phyloP scores from a whole-genome alignment of 2,113 vertebrate species.

The Eolophus roseicapilla region DNA sequence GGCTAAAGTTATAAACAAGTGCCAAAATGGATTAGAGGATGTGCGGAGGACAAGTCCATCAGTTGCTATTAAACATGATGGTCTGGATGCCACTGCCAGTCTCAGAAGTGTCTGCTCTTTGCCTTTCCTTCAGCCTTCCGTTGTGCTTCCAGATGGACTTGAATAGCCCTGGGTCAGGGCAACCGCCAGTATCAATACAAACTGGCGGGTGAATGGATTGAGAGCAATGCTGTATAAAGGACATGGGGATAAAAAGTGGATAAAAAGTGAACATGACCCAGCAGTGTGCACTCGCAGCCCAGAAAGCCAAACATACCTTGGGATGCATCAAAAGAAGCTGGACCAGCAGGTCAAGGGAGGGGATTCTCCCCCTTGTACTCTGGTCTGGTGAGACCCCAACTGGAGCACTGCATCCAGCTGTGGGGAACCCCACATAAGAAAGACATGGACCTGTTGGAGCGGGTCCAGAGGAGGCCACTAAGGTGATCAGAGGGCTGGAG shows the following conservation, averaged over 20 bases:
- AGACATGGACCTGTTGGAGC: not conserved
- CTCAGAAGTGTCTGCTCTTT: not conserved
- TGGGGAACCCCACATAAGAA: not conserved
- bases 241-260: not conserved
- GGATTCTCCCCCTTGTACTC: not conserved
- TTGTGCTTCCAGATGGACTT: not conserved
- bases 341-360: not conserved
- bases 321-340: not conserved
- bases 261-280: not conserved
- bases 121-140: not conserved
- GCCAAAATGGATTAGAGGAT: conserved; percentile 3
- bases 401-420: not conserved
- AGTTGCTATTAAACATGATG: not conserved
- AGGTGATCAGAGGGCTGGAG: not conserved
- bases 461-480: not conserved
- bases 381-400: fast-evolving
- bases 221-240: not conserved
- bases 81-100: not conserved
- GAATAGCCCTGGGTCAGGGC: not conserved
- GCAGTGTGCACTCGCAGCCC: not conserved
- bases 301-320: not conserved
- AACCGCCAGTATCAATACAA: not conserved
- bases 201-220: not conserved
- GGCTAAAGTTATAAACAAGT: conserved; percentile 8
- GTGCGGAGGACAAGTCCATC: not conserved